Percentiles rank a stretch among this genome's conserved stretches.
These are phyloP conservation scores for Pseudopleuronectes americanus DNA, from an alignment of 2,797 vertebrate species.

Conservation along the genomic window DNA sequence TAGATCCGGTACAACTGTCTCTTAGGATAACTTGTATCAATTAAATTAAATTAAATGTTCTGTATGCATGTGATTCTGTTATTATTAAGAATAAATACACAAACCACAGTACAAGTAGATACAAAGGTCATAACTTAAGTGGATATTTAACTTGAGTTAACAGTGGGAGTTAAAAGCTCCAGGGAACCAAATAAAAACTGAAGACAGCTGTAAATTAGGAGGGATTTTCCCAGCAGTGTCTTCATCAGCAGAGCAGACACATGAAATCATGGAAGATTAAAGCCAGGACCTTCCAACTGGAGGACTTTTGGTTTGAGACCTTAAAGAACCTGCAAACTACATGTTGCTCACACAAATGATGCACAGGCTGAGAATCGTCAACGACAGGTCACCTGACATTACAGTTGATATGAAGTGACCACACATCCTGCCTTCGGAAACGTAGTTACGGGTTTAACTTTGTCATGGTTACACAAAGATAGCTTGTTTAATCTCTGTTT, in stretches of 20 bases:
- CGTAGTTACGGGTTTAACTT: slow-evolving; percentile 18
- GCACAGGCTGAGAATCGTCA: slow-evolving; percentile 4
- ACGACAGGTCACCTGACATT: slow-evolving; percentile 20
- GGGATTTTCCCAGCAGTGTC: slow-evolving; percentile 15
- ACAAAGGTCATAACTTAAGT: not conserved
- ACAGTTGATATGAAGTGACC: slow-evolving; percentile 24
- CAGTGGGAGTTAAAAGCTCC: not conserved
- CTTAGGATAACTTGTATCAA: not conserved
- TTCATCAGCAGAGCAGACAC: not conserved
- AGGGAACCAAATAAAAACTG: not conserved
- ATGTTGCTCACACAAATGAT: not conserved
- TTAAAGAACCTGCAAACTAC: slow-evolving; percentile 15
- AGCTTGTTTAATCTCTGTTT: slow-evolving; percentile 49
- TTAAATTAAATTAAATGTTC: not conserved
- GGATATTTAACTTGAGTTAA: not conserved
- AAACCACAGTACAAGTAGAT: not conserved
- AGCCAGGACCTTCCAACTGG: not conserved
- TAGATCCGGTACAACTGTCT: not conserved
- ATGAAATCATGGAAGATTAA: slow-evolving; percentile 16
- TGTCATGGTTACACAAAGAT: slow-evolving; percentile 46
- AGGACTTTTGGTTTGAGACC: slow-evolving; percentile 12
- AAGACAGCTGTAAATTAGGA: not conserved
- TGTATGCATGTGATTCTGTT: not conserved
- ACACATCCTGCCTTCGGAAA: slow-evolving; percentile 27
- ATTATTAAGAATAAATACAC: not conserved